Base-by-base conservation (phyloP, 92 coral and sea anemone genomes). In the Phenganax stokvisi region DNA sequence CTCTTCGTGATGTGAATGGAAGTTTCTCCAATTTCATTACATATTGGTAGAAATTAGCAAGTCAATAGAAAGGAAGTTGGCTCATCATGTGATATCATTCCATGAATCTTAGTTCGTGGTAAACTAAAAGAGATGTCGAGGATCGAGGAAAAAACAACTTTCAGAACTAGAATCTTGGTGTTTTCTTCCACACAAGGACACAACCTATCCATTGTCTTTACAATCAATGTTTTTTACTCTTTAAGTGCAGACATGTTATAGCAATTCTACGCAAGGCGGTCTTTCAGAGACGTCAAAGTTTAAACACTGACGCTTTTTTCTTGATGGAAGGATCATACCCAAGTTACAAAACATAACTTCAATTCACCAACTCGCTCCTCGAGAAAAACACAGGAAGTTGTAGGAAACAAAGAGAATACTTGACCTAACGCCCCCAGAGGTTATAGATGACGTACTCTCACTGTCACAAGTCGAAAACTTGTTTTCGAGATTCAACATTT, bases 361-460 rank as follows among this genome's bases (percentile, higher is more conserved):
- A 37, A 37, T 37, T 5, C 47, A 37, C 47, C 47, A 5, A 37
- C 73, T 68, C 73, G 73, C 10, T 64, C 70, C 70, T n/a, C 52
- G 73, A 30, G 37, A 55, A 54, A 76, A 68, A 57, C 60, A 76
- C 81, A 76, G 81, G 81, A 76, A 76, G 81, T 76, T 54, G 51
- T n/a, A 30, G 44, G 47, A 57, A 37, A 76, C 81, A 76, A 76
- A 76, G 81, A 60, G 25, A 64, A 64, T 13, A 13, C 70, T 68
- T 68, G 44, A 68, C 73, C 54, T 30, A 20, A 58, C 70, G 70
- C 81, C 81, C 69, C 9, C 71, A 25, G 6, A 31, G 81, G 81
- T 76, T 64, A 59, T 57, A 57, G 30, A 57, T 76, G 81, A 76
- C 81, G 81, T 76, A 76, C 52, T 29, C 54, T 1, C 47, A 37